Evolutionary conservation across 2,888 invertebrate genomes (phyloP).

Genomic region (Phyto melanocephala): DNA sequence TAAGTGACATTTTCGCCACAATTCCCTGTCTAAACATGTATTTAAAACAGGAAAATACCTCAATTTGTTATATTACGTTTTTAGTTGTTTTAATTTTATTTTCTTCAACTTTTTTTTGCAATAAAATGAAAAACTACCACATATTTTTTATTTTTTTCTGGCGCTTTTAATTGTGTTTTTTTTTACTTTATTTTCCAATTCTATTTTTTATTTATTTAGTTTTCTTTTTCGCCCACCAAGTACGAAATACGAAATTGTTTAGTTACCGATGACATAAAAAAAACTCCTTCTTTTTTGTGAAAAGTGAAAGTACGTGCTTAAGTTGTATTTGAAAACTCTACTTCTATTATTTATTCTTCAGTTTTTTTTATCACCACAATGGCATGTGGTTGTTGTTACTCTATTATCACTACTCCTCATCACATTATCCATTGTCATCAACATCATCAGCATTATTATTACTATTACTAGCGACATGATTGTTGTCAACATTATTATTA

Average conservation of each 20-base stretch:
- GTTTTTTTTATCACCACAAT: neutral
- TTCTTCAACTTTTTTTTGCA: neutral
- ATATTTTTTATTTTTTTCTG: conserved; percentile 45
- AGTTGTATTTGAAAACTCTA: conserved; percentile 54
- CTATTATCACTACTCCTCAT: conserved; percentile 21
- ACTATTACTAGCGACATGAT: neutral
- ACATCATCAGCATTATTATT: neutral
- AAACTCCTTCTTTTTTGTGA: conserved; percentile 24
- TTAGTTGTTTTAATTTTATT: neutral
- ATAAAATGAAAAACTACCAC: conserved; percentile 30
- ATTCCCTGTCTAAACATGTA: neutral
- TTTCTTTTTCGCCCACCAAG: neutral
- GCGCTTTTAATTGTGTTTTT: conserved; percentile 22
- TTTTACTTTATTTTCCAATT: no score
- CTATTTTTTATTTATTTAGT: neutral
- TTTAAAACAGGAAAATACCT: conserved; percentile 6
- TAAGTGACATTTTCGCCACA: no score
- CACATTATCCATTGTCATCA: conserved; percentile 22
- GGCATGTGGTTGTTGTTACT: conserved; percentile 12
- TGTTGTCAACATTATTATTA: conserved; percentile 10
- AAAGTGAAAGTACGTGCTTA: conserved; percentile 53
- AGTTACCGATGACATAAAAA: conserved; percentile 12
- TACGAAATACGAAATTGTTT: neutral
- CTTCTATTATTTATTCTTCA: neutral
- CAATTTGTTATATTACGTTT: conserved; percentile 22